Conservation (phyloP, 2,888 invertebrate genomes). For the Mesochorus sp. region DNA sequence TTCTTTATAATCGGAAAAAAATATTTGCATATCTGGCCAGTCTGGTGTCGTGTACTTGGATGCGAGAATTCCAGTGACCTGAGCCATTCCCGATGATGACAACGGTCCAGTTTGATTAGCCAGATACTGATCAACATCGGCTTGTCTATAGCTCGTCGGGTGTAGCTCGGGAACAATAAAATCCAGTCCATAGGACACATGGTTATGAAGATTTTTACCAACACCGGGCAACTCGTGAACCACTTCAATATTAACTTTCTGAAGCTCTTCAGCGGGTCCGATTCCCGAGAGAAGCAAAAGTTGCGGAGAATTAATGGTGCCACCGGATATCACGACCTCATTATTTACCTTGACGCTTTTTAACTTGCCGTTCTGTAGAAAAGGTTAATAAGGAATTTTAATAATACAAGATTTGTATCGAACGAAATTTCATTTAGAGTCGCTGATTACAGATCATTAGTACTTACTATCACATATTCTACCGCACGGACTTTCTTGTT, state of each 20-base stretch:
- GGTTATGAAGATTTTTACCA: constrained; percentile 88
- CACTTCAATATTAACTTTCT: constrained; percentile 84
- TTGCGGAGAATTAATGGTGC: constrained; percentile 87
- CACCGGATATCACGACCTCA: constrained; percentile 85
- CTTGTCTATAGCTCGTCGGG: constrained; percentile 83
- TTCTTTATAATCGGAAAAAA: constrained; percentile 86
- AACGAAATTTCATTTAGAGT: not conserved
- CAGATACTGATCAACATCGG: constrained; percentile 83
- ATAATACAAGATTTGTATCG: not conserved
- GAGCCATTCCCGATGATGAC: constrained; percentile 86
- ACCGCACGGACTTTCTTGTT: constrained; percentile 84
- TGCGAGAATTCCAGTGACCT: constrained; percentile 86
- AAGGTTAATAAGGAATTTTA: not conserved
- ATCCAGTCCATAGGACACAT: constrained; percentile 85
- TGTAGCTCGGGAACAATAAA: constrained; percentile 80
- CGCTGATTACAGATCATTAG: constrained; percentile 70
- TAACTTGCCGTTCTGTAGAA: constrained; percentile 64
- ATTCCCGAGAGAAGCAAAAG: constrained; percentile 87
- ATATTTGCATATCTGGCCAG: constrained; percentile 87
- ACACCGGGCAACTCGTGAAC: constrained; percentile 86
- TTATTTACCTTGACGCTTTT: constrained; percentile 65
- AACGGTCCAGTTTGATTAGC: constrained; percentile 85
- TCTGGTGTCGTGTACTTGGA: constrained; percentile 85
- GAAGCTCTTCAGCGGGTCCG: constrained; percentile 85
- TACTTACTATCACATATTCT: constrained; percentile 82